Percentiles rank a stretch among this genome's conserved stretches.
Conservation (phyloP, 2,113 vertebrate genomes). For the Otis tarda region DNA sequence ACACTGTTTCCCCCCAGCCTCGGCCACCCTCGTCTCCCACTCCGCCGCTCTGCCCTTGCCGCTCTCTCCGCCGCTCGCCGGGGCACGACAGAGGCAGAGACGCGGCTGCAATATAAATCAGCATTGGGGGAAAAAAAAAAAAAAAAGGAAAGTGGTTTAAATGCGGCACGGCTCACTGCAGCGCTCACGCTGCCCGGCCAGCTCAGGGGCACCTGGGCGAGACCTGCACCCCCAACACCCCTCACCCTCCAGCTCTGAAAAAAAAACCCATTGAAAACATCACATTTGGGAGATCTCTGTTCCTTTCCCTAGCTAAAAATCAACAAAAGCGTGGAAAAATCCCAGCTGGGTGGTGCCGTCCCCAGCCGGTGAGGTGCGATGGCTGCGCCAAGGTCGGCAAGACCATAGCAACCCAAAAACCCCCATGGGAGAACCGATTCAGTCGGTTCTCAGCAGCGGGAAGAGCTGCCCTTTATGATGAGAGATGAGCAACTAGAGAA, state of each 20-base stretch:
- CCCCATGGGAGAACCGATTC: neutral
- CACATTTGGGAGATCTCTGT: fast-evolving
- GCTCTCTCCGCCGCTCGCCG: fast-evolving
- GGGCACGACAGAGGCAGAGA: neutral
- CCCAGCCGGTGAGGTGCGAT: fast-evolving
- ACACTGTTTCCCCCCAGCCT: neutral
- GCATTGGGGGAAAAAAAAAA: neutral
- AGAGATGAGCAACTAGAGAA: neutral
- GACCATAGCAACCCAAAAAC: neutral
- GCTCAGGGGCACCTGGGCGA: neutral
- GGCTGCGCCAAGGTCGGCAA: neutral
- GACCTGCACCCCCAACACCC: neutral
- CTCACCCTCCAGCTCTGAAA: neutral
- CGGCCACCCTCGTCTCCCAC: neutral
- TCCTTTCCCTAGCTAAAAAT: neutral
- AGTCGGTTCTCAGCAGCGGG: neutral
- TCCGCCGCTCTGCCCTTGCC: neutral
- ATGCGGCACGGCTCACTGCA: neutral
- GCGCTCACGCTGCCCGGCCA: neutral
- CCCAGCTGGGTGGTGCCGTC: neutral
- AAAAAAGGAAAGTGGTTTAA: neutral
- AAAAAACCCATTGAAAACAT: fast-evolving
- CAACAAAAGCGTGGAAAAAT: fast-evolving
- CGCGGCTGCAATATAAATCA: neutral
- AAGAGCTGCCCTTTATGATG: neutral